phyloP scores from a whole-genome alignment of 2,113 vertebrate genomes.

The Pteruthius melanotis region DNA sequence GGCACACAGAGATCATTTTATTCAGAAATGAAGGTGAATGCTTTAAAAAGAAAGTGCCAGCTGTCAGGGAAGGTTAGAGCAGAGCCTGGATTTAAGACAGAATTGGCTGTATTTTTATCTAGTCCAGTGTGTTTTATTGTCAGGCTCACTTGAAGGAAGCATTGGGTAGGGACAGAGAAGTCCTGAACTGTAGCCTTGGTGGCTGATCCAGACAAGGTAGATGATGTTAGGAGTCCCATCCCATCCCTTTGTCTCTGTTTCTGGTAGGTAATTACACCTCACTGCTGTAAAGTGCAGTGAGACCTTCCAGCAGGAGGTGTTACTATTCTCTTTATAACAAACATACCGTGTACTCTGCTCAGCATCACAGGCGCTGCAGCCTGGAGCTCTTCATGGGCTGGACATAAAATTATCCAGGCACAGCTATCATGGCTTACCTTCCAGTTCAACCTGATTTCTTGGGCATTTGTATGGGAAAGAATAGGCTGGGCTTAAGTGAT shows the following conservation, averaged over 20 bases:
- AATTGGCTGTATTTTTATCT: neutral
- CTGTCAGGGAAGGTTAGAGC: neutral
- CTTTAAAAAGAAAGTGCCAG: neutral
- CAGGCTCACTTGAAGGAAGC: neutral
- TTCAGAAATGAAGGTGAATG: neutral
- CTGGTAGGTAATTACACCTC: neutral
- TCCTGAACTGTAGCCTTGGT: neutral
- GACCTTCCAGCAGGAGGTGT: neutral
- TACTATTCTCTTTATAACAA: neutral
- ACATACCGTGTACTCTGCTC: neutral
- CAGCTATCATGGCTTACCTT: neutral
- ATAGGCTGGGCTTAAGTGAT: neutral
- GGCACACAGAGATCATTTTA: neutral
- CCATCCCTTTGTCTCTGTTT: neutral
- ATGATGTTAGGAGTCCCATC: neutral
- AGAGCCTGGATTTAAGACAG: neutral
- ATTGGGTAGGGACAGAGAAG: neutral
- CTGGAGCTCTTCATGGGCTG: neutral
- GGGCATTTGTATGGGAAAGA: constrained; percentile 18
- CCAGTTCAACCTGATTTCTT: neutral
- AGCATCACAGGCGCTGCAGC: neutral
- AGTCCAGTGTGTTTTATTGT: neutral
- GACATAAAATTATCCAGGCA: neutral
- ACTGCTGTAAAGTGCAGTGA: neutral
- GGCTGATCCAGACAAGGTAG: neutral